phyloP scores from a whole-genome alignment of 1,140 invertebrate genomes.

The Scylla paramamosain region DNA sequence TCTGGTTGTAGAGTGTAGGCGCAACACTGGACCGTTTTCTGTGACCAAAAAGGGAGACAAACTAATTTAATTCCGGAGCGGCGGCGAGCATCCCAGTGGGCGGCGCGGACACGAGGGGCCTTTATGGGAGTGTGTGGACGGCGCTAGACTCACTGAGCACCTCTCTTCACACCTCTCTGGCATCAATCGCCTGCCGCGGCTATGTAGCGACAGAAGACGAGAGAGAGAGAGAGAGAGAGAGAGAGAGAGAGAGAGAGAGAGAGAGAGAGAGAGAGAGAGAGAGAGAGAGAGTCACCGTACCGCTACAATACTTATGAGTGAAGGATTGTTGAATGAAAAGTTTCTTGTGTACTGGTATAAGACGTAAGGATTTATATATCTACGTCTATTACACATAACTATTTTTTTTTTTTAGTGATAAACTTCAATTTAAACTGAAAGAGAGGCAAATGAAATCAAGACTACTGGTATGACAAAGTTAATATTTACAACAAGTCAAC shows the following conservation, averaged over 20 bases:
- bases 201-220: neutral
- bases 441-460: no score
- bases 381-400: no score
- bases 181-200: neutral
- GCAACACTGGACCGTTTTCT: neutral
- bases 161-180: neutral
- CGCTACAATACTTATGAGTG: no score
- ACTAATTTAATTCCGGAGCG: constrained; percentile 1
- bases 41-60: neutral
- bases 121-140: neutral
- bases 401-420: no score
- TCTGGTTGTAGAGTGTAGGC: neutral
- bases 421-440: no score
- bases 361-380: no score
- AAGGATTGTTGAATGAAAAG: no score
- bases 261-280: constrained; percentile 15
- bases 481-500: no score
- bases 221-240: neutral
- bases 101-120: neutral
- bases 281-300: neutral
- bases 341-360: no score
- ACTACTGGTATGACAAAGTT: no score
- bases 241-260: neutral
- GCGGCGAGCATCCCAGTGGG: neutral
- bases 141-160: neutral